These are phyloP conservation scores for Mohoua ochrocephala DNA, from an alignment of 2,113 vertebrate genomes.

Conservation along the genomic window DNA sequence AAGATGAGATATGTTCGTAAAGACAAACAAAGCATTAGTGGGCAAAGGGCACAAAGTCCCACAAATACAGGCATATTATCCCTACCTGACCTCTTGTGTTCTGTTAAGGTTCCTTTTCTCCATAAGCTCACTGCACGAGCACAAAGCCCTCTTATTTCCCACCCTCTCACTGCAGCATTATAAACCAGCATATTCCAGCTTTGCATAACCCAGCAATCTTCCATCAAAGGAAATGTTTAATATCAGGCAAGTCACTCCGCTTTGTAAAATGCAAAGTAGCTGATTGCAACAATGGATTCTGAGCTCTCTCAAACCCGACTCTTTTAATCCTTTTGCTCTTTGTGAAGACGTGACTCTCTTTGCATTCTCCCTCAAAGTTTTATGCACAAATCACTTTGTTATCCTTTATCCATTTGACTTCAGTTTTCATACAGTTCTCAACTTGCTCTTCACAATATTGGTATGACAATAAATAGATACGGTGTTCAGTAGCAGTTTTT, in stretches of 20 bases:
- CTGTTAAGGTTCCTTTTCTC: neutral
- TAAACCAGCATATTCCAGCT: neutral
- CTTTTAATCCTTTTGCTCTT: neutral
- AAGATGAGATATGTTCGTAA: neutral
- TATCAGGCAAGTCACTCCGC: rapidly evolving
- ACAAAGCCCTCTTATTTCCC: neutral
- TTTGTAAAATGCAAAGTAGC: neutral
- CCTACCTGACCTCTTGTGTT: neutral
- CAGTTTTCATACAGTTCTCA: neutral
- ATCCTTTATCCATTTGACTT: neutral
- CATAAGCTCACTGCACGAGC: neutral
- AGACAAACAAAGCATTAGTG: neutral
- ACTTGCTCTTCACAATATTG: neutral
- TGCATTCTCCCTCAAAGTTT: neutral
- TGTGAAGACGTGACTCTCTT: neutral
- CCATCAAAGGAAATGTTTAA: neutral
- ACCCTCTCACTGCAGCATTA: neutral
- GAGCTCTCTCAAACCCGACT: neutral
- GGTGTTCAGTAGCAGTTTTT: neutral
- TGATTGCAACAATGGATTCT: neutral
- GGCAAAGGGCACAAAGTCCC: neutral
- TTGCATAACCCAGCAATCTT: neutral
- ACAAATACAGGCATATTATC: too few relatives aligned
- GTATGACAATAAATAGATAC: neutral
- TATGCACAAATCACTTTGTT: neutral